Conservation (phyloP, 53 echinoderm and acorn worm species). For the Astropecten irregularis region DNA sequence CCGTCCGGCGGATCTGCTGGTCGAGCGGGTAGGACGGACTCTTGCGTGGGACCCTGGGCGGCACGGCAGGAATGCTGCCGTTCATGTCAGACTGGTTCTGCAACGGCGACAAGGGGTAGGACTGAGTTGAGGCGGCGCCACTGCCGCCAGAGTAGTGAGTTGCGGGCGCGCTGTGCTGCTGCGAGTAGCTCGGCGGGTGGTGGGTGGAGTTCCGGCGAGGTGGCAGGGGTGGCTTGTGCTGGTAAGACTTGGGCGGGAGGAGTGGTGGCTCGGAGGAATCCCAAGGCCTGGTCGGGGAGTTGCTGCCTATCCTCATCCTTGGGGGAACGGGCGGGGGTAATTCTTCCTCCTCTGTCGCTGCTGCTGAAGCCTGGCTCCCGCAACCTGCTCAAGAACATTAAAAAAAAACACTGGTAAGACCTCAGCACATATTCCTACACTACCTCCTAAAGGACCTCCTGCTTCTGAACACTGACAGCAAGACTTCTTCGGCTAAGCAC, state of each 20-base stretch:
- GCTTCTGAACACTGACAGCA: too few species aligned
- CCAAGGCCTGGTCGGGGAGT: constrained; percentile 37
- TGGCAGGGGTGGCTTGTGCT: constrained; percentile 75
- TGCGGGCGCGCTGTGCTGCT: constrained; percentile 36
- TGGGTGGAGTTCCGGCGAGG: constrained; percentile 69
- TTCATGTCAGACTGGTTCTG: constrained; percentile 4
- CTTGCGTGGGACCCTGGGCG: constrained; percentile 37
- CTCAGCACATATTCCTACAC: too few species aligned
- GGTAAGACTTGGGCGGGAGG: constrained; percentile 79
- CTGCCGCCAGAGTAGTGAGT: constrained; percentile 18
- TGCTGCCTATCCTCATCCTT: constrained; percentile 55
- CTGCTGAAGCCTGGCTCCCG: constrained; percentile 47
- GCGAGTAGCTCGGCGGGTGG: constrained; percentile 29
- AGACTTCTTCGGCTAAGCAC: too few species aligned
- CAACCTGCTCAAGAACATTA: neutral
- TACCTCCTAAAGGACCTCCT: too few species aligned
- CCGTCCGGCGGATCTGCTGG: constrained; percentile 14
- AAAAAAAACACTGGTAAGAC: too few species aligned
- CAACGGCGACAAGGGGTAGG: neutral
- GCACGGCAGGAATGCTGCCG: constrained; percentile 50
- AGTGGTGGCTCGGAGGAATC: constrained; percentile 64
- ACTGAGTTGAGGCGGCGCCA: constrained; percentile 4
- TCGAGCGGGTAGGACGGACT: constrained; percentile 44
- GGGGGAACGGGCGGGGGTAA: constrained; percentile 77
- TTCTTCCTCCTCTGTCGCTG: constrained; percentile 47